phyloP scores from a whole-genome alignment of 2,113 vertebrate species.

The Notiomystis cincta region DNA sequence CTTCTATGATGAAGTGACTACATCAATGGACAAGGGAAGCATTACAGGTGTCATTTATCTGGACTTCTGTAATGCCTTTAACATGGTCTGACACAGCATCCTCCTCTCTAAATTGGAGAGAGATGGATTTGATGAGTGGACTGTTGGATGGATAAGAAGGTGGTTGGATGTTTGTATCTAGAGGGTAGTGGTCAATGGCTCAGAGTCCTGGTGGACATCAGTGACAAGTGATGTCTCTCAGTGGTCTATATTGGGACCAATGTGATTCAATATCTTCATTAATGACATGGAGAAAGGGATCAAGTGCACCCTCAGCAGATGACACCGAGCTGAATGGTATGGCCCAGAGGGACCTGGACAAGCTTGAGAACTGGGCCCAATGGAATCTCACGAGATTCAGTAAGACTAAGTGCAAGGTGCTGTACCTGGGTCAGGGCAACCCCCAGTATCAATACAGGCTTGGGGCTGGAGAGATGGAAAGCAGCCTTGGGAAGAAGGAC shows the following conservation, averaged over 20 bases:
- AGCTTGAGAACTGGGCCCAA: background rate
- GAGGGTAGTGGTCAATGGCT: background rate
- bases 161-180: background rate
- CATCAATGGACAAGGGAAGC: background rate
- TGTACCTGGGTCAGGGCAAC: background rate
- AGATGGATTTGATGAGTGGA: background rate
- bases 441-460: fast-evolving
- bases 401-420: background rate
- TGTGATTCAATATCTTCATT: background rate
- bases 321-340: background rate
- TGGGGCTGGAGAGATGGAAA: background rate
- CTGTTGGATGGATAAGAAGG: background rate
- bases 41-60: background rate
- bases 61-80: background rate
- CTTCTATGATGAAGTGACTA: background rate
- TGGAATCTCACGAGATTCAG: background rate
- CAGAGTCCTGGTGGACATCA: background rate
- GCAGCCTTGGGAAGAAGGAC: background rate
- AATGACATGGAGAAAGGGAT: background rate
- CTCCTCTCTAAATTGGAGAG: background rate
- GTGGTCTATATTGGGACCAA: background rate
- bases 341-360: background rate
- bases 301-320: background rate
- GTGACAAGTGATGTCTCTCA: background rate
- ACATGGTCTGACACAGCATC: fast-evolving